Evolutionary conservation across 2,113 vertebrate species (phyloP).

Genomic region (Steatornis caripensis): DNA sequence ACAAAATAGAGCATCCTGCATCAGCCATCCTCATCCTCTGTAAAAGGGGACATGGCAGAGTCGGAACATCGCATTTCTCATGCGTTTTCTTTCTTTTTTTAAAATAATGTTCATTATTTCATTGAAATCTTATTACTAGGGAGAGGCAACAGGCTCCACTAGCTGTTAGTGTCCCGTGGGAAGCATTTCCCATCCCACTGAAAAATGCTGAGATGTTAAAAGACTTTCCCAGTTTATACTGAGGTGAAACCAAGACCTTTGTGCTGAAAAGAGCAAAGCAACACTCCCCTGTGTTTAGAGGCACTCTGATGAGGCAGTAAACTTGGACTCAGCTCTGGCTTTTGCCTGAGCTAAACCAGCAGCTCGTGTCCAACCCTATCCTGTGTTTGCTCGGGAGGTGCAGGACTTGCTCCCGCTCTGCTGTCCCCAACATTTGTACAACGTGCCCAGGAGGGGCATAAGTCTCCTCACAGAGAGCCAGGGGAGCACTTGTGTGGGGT

Average conservation of each 20-base stretch:
- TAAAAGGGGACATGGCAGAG: background rate
- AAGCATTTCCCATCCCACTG: background rate
- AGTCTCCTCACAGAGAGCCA: background rate
- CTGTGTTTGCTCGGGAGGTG: fast-evolving
- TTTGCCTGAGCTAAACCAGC: background rate
- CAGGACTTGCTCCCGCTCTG: background rate
- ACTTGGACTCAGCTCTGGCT: background rate
- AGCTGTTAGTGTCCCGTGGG: background rate
- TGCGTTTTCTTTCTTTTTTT: background rate
- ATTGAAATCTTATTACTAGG: background rate
- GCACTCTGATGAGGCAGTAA: background rate
- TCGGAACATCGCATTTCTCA: background rate
- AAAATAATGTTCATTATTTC: background rate
- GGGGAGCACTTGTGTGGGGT: background rate
- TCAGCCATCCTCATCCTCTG: background rate
- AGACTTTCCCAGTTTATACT: background rate
- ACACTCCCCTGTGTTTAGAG: background rate
- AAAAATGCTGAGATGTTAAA: background rate
- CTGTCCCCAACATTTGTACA: background rate
- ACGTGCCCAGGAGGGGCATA: fast-evolving
- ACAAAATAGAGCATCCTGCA: background rate
- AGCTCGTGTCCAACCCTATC: background rate
- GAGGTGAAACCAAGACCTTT: background rate
- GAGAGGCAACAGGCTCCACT: background rate
- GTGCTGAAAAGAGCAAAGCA: background rate